These are phyloP conservation scores for Zapus hudsonius DNA, from an alignment of 2,113 vertebrate genomes.

Conservation along the genomic window DNA sequence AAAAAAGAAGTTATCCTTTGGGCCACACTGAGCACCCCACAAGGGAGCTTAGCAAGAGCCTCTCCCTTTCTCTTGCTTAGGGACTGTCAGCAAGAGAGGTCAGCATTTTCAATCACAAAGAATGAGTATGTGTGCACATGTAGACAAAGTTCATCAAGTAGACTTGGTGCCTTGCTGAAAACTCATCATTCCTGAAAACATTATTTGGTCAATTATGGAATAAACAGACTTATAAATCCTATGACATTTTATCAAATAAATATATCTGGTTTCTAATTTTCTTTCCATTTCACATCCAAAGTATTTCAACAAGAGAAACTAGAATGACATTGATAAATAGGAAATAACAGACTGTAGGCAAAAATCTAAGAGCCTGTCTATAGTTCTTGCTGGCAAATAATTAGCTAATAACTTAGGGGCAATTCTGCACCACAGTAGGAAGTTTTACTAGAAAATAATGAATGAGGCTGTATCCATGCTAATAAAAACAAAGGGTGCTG, in stretches of 20 bases:
- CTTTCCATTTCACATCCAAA: conserved; percentile 32
- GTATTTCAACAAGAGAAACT: conserved; percentile 2
- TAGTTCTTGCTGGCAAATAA: conserved; percentile 14
- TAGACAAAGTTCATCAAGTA: conserved; percentile 11
- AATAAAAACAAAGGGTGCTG: conserved; percentile 57
- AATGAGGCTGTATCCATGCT: not conserved
- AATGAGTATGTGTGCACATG: not conserved
- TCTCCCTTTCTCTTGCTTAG: not conserved
- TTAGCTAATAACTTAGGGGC: conserved; percentile 42
- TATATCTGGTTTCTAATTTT: conserved; percentile 49
- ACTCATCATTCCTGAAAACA: conserved; percentile 19
- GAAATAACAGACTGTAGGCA: conserved; percentile 25
- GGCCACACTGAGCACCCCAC: not conserved
- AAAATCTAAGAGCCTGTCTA: conserved; percentile 30
- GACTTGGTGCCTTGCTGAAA: not conserved
- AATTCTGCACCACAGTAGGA: not conserved
- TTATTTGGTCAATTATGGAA: conserved; percentile 41
- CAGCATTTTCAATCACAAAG: conserved; percentile 30
- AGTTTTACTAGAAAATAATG: conserved; percentile 37
- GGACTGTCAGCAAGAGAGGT: not conserved
- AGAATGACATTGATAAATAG: conserved; percentile 46
- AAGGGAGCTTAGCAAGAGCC: not conserved
- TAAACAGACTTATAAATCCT: not conserved
- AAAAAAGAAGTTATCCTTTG: conserved; percentile 39
- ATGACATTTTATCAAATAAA: conserved; percentile 40